These are phyloP conservation scores for Esox lucius DNA, from an alignment of 2,797 vertebrate species.

Conservation along the genomic window DNA sequence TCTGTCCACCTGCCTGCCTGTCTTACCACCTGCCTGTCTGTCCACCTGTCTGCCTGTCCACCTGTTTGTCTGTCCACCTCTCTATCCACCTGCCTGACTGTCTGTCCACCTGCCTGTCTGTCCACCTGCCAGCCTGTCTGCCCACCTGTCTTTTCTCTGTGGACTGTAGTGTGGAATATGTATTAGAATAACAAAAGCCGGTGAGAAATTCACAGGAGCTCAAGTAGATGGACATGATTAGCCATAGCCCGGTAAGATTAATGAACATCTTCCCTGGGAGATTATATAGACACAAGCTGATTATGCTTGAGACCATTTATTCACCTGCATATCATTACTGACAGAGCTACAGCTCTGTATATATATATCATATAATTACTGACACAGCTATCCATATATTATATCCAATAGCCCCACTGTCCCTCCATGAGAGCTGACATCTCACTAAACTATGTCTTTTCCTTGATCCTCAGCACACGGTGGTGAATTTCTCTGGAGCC, in stretches of 20 bases:
- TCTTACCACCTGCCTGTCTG: too few species aligned
- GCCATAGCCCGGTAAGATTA: slow-evolving; percentile 84
- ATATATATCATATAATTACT: slow-evolving; percentile 67
- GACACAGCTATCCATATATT: slow-evolving; percentile 82
- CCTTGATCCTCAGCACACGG: slow-evolving; percentile 45
- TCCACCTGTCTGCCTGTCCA: neutral
- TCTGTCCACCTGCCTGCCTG: too few species aligned
- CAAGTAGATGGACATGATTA: slow-evolving; percentile 87
- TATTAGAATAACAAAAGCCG: slow-evolving; percentile 88
- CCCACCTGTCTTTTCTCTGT: slow-evolving; percentile 51
- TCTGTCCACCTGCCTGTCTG: neutral
- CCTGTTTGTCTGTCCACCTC: neutral
- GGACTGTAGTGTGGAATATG: slow-evolving; percentile 81
- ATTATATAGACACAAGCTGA: slow-evolving; percentile 85
- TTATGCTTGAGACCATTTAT: slow-evolving; percentile 84
- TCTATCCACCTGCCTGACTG: neutral
- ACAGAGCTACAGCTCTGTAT: slow-evolving; percentile 59
- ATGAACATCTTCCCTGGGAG: slow-evolving; percentile 86
- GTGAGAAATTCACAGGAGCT: slow-evolving; percentile 78
- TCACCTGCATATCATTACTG: slow-evolving; percentile 76
- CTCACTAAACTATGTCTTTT: slow-evolving; percentile 57
- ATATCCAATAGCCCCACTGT: slow-evolving; percentile 54
- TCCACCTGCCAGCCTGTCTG: neutral
- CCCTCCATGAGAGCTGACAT: slow-evolving; percentile 56
- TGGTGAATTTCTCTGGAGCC: slow-evolving; percentile 36